These are phyloP conservation scores for Botia almorhae DNA, from an alignment of 2,797 vertebrate genomes.

Conservation along the genomic window DNA sequence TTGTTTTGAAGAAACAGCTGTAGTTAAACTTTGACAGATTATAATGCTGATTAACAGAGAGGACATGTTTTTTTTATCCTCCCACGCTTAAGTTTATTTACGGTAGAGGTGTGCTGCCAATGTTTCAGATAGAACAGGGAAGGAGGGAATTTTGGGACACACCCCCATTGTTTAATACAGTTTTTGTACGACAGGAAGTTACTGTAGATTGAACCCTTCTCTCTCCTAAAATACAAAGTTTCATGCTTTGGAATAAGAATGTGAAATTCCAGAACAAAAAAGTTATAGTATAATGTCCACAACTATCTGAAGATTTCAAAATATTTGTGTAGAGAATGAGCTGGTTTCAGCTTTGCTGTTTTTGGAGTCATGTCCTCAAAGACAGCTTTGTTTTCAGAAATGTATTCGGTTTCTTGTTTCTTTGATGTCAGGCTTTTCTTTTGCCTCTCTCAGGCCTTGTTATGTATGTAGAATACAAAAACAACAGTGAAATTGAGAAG, in stretches of 20 bases:
- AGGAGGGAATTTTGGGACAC: neutral
- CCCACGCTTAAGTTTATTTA: neutral
- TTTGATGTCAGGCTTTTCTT: conserved; percentile 42
- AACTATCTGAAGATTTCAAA: conserved; percentile 18
- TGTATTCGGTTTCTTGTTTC: conserved; percentile 48
- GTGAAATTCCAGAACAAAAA: neutral
- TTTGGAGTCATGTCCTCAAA: conserved; percentile 5
- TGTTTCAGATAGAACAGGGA: conserved; percentile 6
- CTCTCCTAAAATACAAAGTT: neutral
- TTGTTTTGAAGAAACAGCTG: conserved; percentile 2
- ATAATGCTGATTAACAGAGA: neutral
- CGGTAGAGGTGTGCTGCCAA: neutral
- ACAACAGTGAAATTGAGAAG: conserved; percentile 33
- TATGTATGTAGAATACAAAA: conserved; percentile 27
- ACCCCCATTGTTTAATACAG: neutral
- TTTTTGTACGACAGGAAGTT: neutral
- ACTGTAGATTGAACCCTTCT: neutral
- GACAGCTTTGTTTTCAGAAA: conserved; percentile 33
- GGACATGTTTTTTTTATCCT: neutral
- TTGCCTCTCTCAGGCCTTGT: neutral
- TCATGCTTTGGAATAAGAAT: neutral
- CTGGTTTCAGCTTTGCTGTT: conserved; percentile 3
- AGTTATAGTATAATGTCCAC: neutral
- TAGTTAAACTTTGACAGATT: neutral
- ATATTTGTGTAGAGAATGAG: neutral